Evolutionary conservation across 37 sponge, comb jelly and placozoan species (phyloP).

Genomic region (Crambe crambe): DNA sequence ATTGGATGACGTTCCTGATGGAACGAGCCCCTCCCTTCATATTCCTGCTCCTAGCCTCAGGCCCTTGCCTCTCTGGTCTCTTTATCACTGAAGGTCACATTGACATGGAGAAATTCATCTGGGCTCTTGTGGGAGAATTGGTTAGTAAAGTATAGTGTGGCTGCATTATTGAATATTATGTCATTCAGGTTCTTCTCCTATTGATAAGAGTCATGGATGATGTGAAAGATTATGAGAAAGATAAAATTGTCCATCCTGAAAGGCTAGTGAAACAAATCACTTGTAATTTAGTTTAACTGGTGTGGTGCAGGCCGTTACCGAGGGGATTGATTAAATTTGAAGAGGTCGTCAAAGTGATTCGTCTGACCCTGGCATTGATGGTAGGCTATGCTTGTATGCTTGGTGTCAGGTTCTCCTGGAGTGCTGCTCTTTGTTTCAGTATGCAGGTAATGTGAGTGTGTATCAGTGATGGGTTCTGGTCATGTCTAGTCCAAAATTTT

Average conservation of each 20-base stretch:
- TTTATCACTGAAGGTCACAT: constrained; percentile 39
- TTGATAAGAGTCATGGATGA: constrained; percentile 86
- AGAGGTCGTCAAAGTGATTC: constrained; percentile 55
- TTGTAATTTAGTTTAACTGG: background rate
- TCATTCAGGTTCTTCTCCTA: constrained; percentile 48
- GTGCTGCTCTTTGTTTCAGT: constrained; percentile 42
- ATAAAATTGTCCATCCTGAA: constrained; percentile 78
- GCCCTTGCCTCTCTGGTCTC: constrained; percentile 64
- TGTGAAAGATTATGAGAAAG: constrained; percentile 86
- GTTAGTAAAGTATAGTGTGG: constrained; percentile 34
- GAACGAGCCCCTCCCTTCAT: constrained; percentile 83
- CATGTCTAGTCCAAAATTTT: background rate
- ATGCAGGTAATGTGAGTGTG: constrained; percentile 41
- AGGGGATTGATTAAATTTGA: constrained; percentile 61
- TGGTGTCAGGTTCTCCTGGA: constrained; percentile 18
- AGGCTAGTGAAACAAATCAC: constrained; percentile 9
- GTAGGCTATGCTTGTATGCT: constrained; percentile 34
- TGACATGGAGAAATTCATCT: constrained; percentile 53
- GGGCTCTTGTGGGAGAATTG: constrained; percentile 50
- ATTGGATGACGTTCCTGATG: constrained; percentile 66
- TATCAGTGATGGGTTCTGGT: too few species aligned
- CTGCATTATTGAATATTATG: background rate
- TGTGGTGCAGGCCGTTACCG: constrained; percentile 63
- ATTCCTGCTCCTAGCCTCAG: constrained; percentile 63
- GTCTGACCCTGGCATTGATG: constrained; percentile 13